Evolutionary conservation across 2,888 invertebrate genomes (phyloP).

Genomic region (Orthosia cruda): DNA sequence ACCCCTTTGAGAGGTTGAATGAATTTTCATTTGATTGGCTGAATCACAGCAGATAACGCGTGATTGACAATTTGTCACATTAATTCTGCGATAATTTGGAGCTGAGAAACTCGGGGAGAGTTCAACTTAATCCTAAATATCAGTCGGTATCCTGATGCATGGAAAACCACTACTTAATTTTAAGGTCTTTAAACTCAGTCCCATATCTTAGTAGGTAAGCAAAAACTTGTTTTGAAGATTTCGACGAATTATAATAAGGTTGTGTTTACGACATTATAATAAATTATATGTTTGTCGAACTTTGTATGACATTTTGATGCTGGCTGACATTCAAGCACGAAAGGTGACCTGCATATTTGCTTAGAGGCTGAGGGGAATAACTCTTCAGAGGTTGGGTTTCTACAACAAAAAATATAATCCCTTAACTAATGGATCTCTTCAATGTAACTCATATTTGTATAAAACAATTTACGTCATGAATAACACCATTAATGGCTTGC

Average conservation of each 20-base stretch:
- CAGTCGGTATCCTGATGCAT: too few species aligned
- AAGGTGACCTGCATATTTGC: constrained; percentile 48
- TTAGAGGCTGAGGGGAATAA: constrained; percentile 22
- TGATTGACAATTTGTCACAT: too few species aligned
- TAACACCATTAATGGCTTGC: constrained; percentile 31
- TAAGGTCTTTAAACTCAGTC: background rate
- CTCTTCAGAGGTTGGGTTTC: constrained; percentile 23
- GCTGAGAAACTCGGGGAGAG: too few species aligned
- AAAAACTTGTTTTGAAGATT: constrained; percentile 20
- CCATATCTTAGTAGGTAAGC: background rate
- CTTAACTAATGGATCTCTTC: constrained; percentile 30
- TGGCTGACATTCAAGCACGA: constrained; percentile 41
- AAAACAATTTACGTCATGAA: constrained; percentile 41
- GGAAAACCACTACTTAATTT: background rate
- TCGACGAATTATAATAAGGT: constrained; percentile 8
- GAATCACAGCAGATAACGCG: too few species aligned
- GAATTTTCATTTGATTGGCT: too few species aligned
- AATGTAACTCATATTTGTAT: constrained; percentile 15
- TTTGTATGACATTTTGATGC: constrained; percentile 31
- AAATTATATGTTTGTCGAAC: constrained; percentile 43
- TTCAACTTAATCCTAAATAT: too few species aligned
- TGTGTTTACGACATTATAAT: constrained; percentile 34
- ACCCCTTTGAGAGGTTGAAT: too few species aligned
- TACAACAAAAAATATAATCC: constrained; percentile 51
- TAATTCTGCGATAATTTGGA: too few species aligned